phyloP scores from a whole-genome alignment of 2,113 vertebrate species.

The Sphaerodactylus townsendi region DNA sequence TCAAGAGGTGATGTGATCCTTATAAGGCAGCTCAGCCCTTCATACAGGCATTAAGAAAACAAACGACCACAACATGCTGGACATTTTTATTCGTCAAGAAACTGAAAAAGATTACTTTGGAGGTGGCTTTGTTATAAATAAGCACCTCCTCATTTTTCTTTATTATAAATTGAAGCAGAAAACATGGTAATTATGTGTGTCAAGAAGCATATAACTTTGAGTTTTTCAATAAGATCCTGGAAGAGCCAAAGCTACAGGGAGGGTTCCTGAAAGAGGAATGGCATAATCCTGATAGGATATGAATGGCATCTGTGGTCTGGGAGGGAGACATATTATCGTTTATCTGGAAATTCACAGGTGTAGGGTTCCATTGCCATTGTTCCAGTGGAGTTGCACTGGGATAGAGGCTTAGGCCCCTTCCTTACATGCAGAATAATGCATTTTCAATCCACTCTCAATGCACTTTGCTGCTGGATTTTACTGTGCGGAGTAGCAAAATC shows the following conservation, averaged over 20 bases:
- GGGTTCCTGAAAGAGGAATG: slow-evolving; percentile 17
- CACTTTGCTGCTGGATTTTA: too few relatives aligned
- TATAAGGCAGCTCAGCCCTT: slow-evolving; percentile 17
- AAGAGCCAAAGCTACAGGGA: slow-evolving; percentile 4
- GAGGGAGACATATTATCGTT: neutral
- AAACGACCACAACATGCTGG: neutral
- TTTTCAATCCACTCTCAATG: too few relatives aligned
- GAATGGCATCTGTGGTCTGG: neutral
- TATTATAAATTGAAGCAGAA: slow-evolving; percentile 44
- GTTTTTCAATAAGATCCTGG: slow-evolving; percentile 29
- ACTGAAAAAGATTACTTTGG: slow-evolving; percentile 43
- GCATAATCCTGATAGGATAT: neutral
- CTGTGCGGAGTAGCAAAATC: too few relatives aligned
- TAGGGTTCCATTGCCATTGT: too few relatives aligned
- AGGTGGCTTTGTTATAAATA: slow-evolving; percentile 31
- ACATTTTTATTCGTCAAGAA: slow-evolving; percentile 29
- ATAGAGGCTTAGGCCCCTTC: too few relatives aligned
- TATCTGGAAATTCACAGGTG: too few relatives aligned
- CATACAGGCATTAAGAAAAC: slow-evolving; percentile 28
- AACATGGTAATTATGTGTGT: slow-evolving; percentile 44
- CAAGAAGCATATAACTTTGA: slow-evolving; percentile 52
- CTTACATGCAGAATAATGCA: too few relatives aligned
- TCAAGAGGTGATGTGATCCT: slow-evolving; percentile 27
- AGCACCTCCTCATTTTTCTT: slow-evolving; percentile 43
- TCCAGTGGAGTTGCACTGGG: too few relatives aligned